Percentiles rank a stretch among this genome's conserved stretches.
Evolutionary conservation across 1,140 invertebrate genomes (phyloP).

Genomic region (Penaeus vannamei): DNA sequence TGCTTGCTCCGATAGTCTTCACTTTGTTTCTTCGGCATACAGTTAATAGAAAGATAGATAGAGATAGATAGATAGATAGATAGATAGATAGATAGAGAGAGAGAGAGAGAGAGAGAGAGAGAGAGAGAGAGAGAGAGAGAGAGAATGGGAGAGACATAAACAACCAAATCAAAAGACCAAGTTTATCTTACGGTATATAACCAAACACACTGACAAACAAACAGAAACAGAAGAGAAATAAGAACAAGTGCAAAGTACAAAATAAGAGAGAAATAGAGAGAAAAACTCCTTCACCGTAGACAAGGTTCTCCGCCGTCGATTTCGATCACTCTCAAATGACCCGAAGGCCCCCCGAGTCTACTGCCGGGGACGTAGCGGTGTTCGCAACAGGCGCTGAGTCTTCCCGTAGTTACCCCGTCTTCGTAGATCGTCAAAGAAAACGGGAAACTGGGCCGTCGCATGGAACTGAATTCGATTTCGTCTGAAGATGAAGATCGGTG

Average conservation of each 20-base stretch:
- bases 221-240: no score
- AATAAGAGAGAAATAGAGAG: not conserved
- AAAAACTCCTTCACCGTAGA: constrained; percentile 35
- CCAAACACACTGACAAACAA: no score
- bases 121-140: no score
- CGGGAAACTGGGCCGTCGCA: constrained; percentile 52
- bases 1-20: no score
- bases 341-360: constrained; percentile 49
- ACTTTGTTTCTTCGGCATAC: no score
- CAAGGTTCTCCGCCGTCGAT: constrained; percentile 58
- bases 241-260: not conserved
- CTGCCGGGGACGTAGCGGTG: constrained; percentile 57
- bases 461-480: constrained; percentile 58
- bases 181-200: no score
- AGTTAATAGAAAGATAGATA: no score
- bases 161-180: no score
- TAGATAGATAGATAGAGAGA: no score
- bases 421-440: constrained; percentile 65
- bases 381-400: constrained; percentile 61
- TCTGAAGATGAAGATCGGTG: constrained; percentile 33
- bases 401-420: constrained; percentile 47
- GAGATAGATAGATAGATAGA: no score
- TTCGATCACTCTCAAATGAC: constrained; percentile 59
- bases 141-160: no score
- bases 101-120: no score